Percentiles rank a stretch among this genome's conserved stretches.
Evolutionary conservation across 2,888 invertebrate genomes (phyloP).

Genomic region (Tortricodes alternella): DNA sequence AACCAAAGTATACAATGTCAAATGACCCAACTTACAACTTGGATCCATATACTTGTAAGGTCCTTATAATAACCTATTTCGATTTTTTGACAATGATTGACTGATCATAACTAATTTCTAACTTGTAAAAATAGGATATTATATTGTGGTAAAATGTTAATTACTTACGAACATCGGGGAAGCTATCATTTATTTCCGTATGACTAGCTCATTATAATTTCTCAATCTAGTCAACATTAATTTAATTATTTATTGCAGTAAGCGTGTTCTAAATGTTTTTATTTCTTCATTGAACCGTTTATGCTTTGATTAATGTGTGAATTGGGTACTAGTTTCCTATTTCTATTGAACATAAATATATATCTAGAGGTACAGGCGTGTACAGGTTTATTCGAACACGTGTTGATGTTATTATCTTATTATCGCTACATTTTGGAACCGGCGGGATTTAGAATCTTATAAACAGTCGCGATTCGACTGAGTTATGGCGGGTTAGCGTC

Average conservation of each 20-base stretch:
- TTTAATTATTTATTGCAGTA: neutral
- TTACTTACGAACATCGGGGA: neutral
- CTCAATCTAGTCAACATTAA: neutral
- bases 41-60: no score
- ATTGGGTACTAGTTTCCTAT: slow-evolving; percentile 9
- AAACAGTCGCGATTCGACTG: slow-evolving; percentile 21
- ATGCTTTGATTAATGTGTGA: slow-evolving; percentile 3
- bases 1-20: no score
- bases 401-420: slow-evolving; percentile 28
- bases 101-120: no score
- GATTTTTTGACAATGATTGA: no score
- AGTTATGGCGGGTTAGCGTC: slow-evolving; percentile 30
- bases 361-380: neutral
- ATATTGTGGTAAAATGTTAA: no score
- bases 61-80: no score
- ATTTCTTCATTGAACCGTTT: neutral
- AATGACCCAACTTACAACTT: no score
- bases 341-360: neutral
- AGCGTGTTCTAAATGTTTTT: neutral
- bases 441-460: slow-evolving; percentile 24
- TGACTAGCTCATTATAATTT: neutral
- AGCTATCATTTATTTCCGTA: neutral
- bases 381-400: slow-evolving; percentile 1
- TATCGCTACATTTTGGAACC: slow-evolving; percentile 26
- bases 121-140: no score